Conservation (phyloP, 2,888 invertebrate species). For the Spodoptera picta region DNA sequence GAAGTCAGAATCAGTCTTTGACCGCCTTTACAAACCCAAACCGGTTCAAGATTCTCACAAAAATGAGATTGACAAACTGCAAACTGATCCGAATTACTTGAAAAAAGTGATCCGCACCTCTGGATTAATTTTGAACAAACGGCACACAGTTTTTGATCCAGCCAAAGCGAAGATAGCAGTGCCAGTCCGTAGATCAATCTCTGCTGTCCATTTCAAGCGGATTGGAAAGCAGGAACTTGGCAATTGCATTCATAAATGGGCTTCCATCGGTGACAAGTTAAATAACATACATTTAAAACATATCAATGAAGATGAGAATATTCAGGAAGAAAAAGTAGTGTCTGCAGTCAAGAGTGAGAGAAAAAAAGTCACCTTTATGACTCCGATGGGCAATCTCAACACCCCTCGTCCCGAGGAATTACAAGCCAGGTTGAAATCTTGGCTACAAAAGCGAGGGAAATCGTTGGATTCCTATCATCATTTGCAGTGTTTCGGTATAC, state of each 20-base stretch:
- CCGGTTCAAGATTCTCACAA: slow-evolving; percentile 45
- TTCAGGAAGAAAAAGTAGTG: slow-evolving; percentile 68
- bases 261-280: slow-evolving; percentile 80
- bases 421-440: slow-evolving; percentile 79
- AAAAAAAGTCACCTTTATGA: slow-evolving; percentile 80
- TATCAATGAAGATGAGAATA: slow-evolving; percentile 71
- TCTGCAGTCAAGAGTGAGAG: slow-evolving; percentile 82
- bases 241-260: slow-evolving; percentile 81
- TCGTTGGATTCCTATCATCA: slow-evolving; percentile 84
- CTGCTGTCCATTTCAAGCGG: slow-evolving; percentile 83
- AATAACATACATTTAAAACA: slow-evolving; percentile 69
- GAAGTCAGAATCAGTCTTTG: slow-evolving; percentile 69
- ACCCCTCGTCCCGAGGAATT: slow-evolving; percentile 81
- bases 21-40: slow-evolving; percentile 80
- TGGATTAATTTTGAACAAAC: slow-evolving; percentile 66
- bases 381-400: slow-evolving; percentile 73
- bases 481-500: slow-evolving; percentile 86
- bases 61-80: slow-evolving; percentile 65
- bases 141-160: slow-evolving; percentile 68
- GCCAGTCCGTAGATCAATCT: slow-evolving; percentile 79
- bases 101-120: slow-evolving; percentile 70
- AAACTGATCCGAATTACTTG: slow-evolving; percentile 70
- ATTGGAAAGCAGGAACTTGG: slow-evolving; percentile 72
- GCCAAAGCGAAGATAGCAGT: slow-evolving; percentile 45
- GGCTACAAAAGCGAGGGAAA: slow-evolving; percentile 87